Percentiles rank a stretch among this genome's conserved stretches.
Evolutionary conservation across 2,888 invertebrate species (phyloP).

Genomic region (Allygus modestus): DNA sequence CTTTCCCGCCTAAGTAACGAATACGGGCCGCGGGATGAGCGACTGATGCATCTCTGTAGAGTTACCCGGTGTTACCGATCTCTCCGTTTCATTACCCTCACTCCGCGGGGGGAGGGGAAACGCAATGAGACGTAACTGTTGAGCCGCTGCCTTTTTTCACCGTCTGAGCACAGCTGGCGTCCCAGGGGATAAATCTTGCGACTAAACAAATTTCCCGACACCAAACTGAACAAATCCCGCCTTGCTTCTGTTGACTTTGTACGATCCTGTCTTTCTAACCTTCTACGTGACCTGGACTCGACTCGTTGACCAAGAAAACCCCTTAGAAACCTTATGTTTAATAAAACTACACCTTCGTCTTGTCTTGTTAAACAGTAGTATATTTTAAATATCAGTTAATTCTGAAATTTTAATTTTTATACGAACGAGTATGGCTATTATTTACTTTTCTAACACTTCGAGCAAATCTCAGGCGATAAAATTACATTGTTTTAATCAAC

Average conservation of each 20-base stretch:
- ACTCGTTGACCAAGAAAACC: background rate
- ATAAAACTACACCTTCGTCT: too few relatives aligned
- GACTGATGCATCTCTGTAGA: background rate
- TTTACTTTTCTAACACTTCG: too few relatives aligned
- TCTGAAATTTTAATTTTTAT: too few relatives aligned
- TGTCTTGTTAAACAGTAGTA: too few relatives aligned
- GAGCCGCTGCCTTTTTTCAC: slow-evolving; percentile 45
- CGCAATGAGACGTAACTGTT: slow-evolving; percentile 52
- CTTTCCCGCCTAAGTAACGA: too few relatives aligned
- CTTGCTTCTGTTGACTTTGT: background rate
- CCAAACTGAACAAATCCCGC: slow-evolving; percentile 43
- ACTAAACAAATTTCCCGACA: slow-evolving; percentile 55
- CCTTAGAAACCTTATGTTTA: too few relatives aligned
- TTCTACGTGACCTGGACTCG: background rate
- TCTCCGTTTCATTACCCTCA: slow-evolving; percentile 30
- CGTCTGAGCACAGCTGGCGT: slow-evolving; percentile 37
- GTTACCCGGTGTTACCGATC: background rate
- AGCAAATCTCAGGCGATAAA: too few relatives aligned
- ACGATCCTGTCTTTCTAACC: slow-evolving; percentile 8
- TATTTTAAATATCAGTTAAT: too few relatives aligned
- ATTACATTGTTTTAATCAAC: too few relatives aligned
- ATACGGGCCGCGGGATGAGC: too few relatives aligned
- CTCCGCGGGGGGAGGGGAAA: slow-evolving; percentile 4
- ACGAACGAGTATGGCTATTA: too few relatives aligned
- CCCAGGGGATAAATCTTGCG: slow-evolving; percentile 45